phyloP scores from a whole-genome alignment of 2,888 invertebrate species.

The Coenonympha glycerion region DNA sequence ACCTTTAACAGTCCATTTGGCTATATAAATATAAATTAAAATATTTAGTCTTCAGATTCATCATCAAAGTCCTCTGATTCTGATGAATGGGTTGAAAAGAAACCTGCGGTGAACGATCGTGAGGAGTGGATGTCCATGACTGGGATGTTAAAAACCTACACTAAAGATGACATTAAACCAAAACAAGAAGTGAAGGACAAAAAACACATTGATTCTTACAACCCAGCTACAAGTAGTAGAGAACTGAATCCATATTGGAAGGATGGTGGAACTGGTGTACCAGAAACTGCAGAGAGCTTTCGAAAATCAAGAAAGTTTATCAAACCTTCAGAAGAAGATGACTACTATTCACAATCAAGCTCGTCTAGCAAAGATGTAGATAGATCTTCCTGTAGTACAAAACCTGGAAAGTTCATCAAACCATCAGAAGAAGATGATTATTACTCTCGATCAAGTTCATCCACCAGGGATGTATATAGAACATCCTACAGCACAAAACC shows the following conservation, averaged over 20 bases:
- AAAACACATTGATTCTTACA: constrained; percentile 76
- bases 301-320: constrained; percentile 53
- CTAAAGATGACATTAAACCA: constrained; percentile 63
- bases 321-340: constrained; percentile 55
- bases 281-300: constrained; percentile 63
- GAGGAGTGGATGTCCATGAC: constrained; percentile 90
- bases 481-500: neutral
- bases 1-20: no score
- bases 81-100: constrained; percentile 80
- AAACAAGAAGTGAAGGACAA: constrained; percentile 70
- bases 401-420: constrained; percentile 44
- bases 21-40: constrained; percentile 6
- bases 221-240: constrained; percentile 81
- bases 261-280: constrained; percentile 89
- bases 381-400: neutral
- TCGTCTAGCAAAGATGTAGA: constrained; percentile 22
- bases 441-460: constrained; percentile 36
- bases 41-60: constrained; percentile 45
- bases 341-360: constrained; percentile 41
- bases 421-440: constrained; percentile 54
- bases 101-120: constrained; percentile 49
- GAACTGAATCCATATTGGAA: constrained; percentile 97
- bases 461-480: constrained; percentile 22
- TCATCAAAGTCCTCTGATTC: constrained; percentile 51
- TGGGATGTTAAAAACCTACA: constrained; percentile 64